Conservation (phyloP, 2,797 vertebrate species). For the Eupleurogrammus muticus region DNA sequence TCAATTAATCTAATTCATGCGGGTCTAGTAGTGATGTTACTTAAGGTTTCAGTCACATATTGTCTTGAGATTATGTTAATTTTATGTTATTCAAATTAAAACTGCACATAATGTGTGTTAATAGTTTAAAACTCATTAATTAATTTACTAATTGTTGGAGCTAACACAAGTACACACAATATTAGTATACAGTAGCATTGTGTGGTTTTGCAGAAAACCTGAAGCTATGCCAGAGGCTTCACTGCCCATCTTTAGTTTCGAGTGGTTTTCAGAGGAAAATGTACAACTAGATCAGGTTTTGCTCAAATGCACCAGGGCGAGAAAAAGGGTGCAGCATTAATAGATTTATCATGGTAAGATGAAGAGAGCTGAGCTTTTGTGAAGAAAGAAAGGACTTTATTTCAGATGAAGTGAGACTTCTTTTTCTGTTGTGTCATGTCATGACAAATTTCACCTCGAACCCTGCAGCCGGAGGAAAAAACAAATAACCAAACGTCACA, state of each 20-base stretch:
- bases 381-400: conserved; percentile 16
- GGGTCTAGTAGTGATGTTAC: no score
- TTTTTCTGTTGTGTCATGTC: conserved; percentile 10
- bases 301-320: conserved; percentile 44
- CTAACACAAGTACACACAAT: no score
- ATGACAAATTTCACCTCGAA: conserved; percentile 2
- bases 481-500: conserved; percentile 3
- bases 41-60: no score
- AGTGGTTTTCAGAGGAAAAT: conserved; percentile 40
- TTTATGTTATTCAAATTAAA: no score
- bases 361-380: conserved; percentile 22
- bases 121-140: no score
- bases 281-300: conserved; percentile 39
- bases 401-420: conserved; percentile 32
- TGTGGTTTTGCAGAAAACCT: conserved; percentile 3
- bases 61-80: no score
- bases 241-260: background rate
- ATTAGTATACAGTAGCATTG: no score
- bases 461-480: background rate
- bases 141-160: no score
- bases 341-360: conserved; percentile 38
- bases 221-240: conserved; percentile 24
- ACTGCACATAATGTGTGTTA: no score
- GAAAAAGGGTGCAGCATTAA: conserved; percentile 44
- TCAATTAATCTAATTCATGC: no score